These are phyloP conservation scores for Drosophila sturtevanti DNA, from an alignment of 1,140 invertebrate species.

Conservation along the genomic window DNA sequence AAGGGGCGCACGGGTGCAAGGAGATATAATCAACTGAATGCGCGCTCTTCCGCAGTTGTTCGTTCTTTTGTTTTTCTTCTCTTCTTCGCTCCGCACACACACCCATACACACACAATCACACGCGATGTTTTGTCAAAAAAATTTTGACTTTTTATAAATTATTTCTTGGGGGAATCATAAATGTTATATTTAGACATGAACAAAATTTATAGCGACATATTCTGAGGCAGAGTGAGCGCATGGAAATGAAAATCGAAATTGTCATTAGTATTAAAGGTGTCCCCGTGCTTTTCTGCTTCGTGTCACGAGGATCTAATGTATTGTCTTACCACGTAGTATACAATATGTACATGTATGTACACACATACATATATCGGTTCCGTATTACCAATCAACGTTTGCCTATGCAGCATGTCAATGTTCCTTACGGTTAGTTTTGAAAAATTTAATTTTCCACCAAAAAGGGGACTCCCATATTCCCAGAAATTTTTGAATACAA, in stretches of 20 bases:
- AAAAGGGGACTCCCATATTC: too few species aligned
- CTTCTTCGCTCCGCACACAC: slow-evolving; percentile 13
- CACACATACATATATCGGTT: too few species aligned
- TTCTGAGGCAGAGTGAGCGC: slow-evolving; percentile 34
- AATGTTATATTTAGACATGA: slow-evolving; percentile 64
- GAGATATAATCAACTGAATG: background rate
- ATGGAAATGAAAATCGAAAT: slow-evolving; percentile 42
- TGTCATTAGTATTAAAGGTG: slow-evolving; percentile 20
- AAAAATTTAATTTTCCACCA: too few species aligned
- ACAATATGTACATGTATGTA: background rate
- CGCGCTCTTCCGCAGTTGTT: slow-evolving; percentile 4
- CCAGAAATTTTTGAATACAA: too few species aligned
- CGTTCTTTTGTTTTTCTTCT: slow-evolving; percentile 19
- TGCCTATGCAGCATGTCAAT: too few species aligned
- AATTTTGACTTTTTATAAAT: slow-evolving; percentile 54
- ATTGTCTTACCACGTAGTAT: background rate
- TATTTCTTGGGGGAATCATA: slow-evolving; percentile 57
- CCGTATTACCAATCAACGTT: too few species aligned
- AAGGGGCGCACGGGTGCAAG: background rate
- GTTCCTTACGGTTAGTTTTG: too few species aligned
- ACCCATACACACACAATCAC: slow-evolving; percentile 10
- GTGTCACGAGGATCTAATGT: background rate
- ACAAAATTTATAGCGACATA: slow-evolving; percentile 61
- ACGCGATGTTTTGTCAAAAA: slow-evolving; percentile 51
- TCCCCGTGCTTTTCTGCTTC: background rate